phyloP scores from a whole-genome alignment of 2,888 invertebrate species.

The Lithophane leautieri region DNA sequence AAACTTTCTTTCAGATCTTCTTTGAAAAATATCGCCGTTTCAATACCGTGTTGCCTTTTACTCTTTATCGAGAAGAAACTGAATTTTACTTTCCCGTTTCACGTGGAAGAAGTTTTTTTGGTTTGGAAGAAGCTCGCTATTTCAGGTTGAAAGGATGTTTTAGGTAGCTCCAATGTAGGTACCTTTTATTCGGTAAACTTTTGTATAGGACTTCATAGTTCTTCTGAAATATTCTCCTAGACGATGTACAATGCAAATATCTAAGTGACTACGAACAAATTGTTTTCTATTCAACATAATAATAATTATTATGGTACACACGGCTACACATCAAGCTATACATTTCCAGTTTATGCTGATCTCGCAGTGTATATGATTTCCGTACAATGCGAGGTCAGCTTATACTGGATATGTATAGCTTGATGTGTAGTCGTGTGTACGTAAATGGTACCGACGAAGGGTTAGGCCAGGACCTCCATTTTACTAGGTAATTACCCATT shows the following conservation, averaged over 20 bases:
- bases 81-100: slow-evolving; percentile 6
- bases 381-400: no score
- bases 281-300: not conserved
- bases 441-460: not conserved
- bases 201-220: not conserved
- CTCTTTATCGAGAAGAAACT: slow-evolving; percentile 7
- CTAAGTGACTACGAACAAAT: not conserved
- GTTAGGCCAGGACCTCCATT: not conserved
- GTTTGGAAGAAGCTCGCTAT: not conserved
- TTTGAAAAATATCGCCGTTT: slow-evolving; percentile 16
- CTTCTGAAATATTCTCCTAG: not conserved
- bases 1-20: slow-evolving; percentile 14
- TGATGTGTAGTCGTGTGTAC: not conserved
- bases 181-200: not conserved
- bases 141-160: not conserved
- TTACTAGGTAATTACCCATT: not conserved
- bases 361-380: no score
- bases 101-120: slow-evolving; percentile 3
- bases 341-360: no score
- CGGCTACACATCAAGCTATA: no score
- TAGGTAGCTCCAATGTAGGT: not conserved
- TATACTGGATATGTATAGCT: no score
- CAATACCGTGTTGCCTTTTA: not conserved
- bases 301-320: no score
- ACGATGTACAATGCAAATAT: not conserved